phyloP scores from a whole-genome alignment of 2,113 vertebrate genomes.

The Caloenas nicobarica region DNA sequence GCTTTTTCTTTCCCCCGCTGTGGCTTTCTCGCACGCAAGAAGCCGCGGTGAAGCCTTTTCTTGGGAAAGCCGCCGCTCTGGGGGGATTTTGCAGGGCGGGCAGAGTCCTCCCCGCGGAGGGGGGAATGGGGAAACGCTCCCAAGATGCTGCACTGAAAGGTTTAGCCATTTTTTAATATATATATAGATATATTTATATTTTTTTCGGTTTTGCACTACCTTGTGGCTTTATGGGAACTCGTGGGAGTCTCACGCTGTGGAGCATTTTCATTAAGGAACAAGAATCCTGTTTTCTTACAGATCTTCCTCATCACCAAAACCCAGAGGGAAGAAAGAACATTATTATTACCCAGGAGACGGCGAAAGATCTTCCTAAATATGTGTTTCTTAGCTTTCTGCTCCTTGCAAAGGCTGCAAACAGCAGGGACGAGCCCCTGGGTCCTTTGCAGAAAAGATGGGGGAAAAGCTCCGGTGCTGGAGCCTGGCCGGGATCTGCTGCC shows the following conservation, averaged over 20 bases:
- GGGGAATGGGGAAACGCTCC: not conserved
- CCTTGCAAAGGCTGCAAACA: not conserved
- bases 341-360: not conserved
- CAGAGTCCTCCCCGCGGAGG: not conserved
- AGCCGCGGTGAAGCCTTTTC: not conserved
- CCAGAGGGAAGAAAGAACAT: not conserved
- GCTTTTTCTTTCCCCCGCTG: not conserved
- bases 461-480: not conserved
- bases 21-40: not conserved
- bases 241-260: not conserved
- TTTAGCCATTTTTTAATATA: not conserved
- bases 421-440: not conserved
- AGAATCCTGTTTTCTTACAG: conserved; percentile 18
- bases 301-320: conserved; percentile 33
- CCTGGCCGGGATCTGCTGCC: not conserved
- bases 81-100: not conserved
- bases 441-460: not conserved
- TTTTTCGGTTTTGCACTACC: not conserved
- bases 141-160: not conserved
- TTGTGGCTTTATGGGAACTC: not conserved
- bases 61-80: not conserved
- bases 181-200: not conserved
- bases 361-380: not conserved
- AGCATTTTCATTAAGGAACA: conserved; percentile 47
- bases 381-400: not conserved